Evolutionary conservation across 1,140 invertebrate genomes (phyloP).

Genomic region (Temnothorax curvispinosus): DNA sequence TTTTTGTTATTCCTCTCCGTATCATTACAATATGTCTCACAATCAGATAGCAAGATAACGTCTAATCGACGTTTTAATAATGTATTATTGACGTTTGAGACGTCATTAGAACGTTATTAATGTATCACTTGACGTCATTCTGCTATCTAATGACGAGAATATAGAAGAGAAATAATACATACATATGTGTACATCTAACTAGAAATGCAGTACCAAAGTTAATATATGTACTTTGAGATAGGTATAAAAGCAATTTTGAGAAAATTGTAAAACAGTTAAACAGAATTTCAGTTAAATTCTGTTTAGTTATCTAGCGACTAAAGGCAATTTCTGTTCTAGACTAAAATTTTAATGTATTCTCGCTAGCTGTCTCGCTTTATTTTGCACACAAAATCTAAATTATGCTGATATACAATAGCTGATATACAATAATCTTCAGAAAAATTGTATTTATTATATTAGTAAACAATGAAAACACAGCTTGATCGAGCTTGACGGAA

Average conservation of each 20-base stretch:
- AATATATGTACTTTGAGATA: neutral
- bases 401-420: neutral
- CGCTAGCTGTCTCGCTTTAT: neutral
- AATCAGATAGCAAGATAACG: too few species aligned
- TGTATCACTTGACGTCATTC: too few species aligned
- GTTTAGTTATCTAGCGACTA: neutral
- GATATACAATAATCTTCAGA: neutral
- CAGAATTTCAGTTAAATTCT: neutral
- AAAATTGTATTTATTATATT: neutral
- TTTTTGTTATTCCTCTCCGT: neutral
- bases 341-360: neutral
- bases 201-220: neutral
- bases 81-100: too few species aligned
- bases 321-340: neutral
- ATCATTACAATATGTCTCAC: too few species aligned
- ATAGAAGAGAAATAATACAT: neutral
- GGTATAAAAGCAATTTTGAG: neutral
- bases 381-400: neutral
- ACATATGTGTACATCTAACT: neutral
- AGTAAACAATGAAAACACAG: neutral
- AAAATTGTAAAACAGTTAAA: neutral
- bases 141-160: neutral
- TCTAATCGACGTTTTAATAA: too few species aligned
- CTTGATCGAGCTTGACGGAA: neutral
- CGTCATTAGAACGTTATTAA: too few species aligned